Evolutionary conservation across 2,797 vertebrate genomes (phyloP), one percentile per base, ranked within the genome.

Genomic region (Parambassis ranga): DNA sequence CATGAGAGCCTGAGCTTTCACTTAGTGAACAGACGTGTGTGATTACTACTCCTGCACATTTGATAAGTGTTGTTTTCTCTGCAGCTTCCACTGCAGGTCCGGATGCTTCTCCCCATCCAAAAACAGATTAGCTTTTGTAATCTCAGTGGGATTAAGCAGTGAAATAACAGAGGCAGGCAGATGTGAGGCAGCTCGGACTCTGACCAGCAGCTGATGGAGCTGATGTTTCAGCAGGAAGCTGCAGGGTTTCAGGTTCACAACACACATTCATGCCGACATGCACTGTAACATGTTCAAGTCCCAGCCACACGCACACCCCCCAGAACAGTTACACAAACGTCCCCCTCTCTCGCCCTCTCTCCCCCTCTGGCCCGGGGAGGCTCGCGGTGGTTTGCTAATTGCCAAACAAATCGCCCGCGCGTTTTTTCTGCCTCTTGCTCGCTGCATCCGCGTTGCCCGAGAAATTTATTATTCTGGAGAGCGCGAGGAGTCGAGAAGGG

Each of bases 381-480:
- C 86, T 83, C 71, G 62, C 84, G 60, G 81, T 86, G 86, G 77
- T 87, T 83, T 85, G 81, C 90, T 92, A 92, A 92, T 92, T 91
- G 85, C 80, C 75, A 85, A 89, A 91, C 89, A 91, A 92, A 91
- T 91, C 86, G 75, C 69, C 76, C 53, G 63, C 65, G 67, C 67
- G 55, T 38, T 64, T 43, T 2, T 28, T 27, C 10, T 59, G 37
- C 60, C 60, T 44, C 14, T 15, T 50, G 16, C 79, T 65, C 32
- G 44, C 43, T 68, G 58, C 65, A 50, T 68, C 57, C 53, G 39
- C 64, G 76, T 71, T 83, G 78, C 71, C 81, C 67, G 83, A 79
- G 48, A 83, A 90, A 91, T 89, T 79, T 89, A 90, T 91, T 89
- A 86, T 91, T 84, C 67, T 73, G 82, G 82, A 82, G 87, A 87